Conservation (phyloP, 2,888 invertebrate genomes). For the Seira ritae region DNA sequence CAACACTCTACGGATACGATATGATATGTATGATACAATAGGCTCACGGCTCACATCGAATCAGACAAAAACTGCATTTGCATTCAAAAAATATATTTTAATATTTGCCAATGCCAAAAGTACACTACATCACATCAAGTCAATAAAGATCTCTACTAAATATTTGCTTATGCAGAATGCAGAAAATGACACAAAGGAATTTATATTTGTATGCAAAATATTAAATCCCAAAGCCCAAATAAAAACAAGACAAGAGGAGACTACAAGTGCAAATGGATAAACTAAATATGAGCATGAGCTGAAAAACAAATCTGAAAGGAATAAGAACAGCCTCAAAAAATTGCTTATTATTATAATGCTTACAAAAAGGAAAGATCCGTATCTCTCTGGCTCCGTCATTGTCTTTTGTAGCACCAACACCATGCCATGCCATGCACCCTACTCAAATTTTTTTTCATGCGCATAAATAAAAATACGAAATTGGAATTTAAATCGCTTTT, state of each 20-base stretch:
- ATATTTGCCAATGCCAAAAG: background rate
- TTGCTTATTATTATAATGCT: background rate
- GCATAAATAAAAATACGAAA: background rate
- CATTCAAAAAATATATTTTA: too few relatives aligned
- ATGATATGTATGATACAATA: too few relatives aligned
- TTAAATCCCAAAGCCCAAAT: background rate
- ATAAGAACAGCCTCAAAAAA: background rate
- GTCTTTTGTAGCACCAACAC: background rate
- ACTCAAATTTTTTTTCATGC: background rate
- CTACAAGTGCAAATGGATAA: background rate
- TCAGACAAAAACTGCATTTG: too few relatives aligned
- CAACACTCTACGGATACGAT: too few relatives aligned
- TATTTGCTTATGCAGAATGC: too few relatives aligned
- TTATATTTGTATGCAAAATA: background rate
- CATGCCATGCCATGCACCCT: background rate
- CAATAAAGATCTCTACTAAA: background rate
- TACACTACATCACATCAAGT: background rate
- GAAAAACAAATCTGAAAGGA: background rate
- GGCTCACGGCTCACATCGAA: background rate
- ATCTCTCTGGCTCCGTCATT: too few relatives aligned
- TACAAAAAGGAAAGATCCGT: slow-evolving; percentile 26
- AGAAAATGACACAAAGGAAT: background rate
- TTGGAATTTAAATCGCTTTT: slow-evolving; percentile 16
- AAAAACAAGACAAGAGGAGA: background rate
- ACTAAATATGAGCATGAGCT: background rate